Base-by-base conservation (phyloP, 2,797 vertebrate species). In the Pangasius macronema region DNA sequence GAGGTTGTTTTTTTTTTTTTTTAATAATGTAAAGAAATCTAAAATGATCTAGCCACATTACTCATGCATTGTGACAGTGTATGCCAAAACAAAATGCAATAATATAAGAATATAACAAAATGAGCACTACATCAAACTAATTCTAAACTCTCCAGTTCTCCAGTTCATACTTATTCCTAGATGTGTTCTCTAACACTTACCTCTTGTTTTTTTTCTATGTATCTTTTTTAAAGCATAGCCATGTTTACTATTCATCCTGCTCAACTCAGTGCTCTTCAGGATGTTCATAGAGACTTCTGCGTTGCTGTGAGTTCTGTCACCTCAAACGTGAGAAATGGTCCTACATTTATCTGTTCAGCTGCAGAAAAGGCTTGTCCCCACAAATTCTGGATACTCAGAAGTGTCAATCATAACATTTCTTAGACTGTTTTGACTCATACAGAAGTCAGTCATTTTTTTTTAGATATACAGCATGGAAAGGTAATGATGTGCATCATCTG, bases 231-330 rank as follows among this genome's bases (percentile, higher is more conserved):
- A 79, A 83, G 84, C 77, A 85, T 87, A 82, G 85, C 82, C 70
- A 85, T 57, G 68, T 86, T 87, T 89, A 89, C 75, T 88, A 88
- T 89, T 88, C 86, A 90, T 87, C 86, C 86, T 87, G 84, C 86
- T 90, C 87, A 89, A 72, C 81, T 84, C 82, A 91, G 86, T 61
- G 80, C 79, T 86, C 86, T 88, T 91, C 88, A 73, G 67, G 89
- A 89, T 92, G 92, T 91, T 89, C 91, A 93, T 90, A 84, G 88
- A 93, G 90, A 90, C 92, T 91, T 92, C 92, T 93, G 90, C 82
- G 61, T 79, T 76, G 85, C 86, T 89, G 89, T 87, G 86, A 89
- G 36, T 84, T 86, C 88, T 84, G 90, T 87, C 91, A 88, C 85
- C 79, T 89, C 87, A 91, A 90, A 89, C 89, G 63, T 93, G 91